A percentile compares a stretch with the other conserved stretches of the same genome.
These are phyloP conservation scores for Buphagus erythrorhynchus DNA, from an alignment of 2,797 vertebrate species.

Conservation along the genomic window DNA sequence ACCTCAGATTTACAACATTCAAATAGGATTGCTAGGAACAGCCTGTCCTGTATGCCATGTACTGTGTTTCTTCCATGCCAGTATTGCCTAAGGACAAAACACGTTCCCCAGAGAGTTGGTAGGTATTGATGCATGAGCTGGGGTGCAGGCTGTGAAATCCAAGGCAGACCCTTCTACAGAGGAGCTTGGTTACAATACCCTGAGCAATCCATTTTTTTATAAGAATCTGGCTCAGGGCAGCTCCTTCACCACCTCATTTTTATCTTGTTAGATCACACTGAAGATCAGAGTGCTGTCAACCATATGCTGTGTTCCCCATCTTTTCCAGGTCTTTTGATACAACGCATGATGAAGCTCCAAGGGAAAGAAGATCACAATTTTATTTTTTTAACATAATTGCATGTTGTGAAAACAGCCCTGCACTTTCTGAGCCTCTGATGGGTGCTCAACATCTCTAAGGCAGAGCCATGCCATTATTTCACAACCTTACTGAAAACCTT, in stretches of 20 bases:
- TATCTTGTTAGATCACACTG: neutral
- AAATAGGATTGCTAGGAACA: neutral
- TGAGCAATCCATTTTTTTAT: neutral
- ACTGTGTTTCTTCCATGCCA: neutral
- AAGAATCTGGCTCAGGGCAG: neutral
- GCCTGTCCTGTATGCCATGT: neutral
- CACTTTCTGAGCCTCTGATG: neutral
- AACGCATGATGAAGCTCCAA: neutral
- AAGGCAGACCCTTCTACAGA: neutral
- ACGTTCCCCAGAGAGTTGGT: accelerated
- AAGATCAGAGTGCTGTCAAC: neutral
- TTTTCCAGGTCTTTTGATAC: neutral
- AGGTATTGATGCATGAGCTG: neutral
- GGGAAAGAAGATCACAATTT: neutral
- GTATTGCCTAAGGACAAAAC: neutral
- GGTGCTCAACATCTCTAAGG: neutral
- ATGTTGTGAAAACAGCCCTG: neutral
- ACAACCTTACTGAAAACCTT: neutral
- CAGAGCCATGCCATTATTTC: neutral
- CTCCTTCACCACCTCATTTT: neutral
- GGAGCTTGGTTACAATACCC: neutral
- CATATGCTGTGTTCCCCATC: neutral
- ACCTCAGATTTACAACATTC: neutral
- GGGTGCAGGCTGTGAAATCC: neutral
- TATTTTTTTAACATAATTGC: neutral